Base-by-base conservation (phyloP, 2,888 invertebrate species). In the Anthophora plumipes region DNA sequence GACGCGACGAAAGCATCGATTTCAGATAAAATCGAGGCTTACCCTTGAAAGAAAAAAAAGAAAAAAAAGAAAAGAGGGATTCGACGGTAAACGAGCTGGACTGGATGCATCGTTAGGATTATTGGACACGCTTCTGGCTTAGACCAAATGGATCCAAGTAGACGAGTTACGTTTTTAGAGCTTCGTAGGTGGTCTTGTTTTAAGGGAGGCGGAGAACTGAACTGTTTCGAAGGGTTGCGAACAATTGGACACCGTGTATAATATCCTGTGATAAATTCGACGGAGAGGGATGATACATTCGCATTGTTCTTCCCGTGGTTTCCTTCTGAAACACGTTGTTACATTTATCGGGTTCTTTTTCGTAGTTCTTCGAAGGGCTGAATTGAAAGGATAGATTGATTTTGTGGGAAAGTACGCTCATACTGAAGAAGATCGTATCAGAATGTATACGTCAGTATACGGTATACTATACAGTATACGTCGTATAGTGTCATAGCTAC, bases 1-100 rank as follows among this genome's bases (percentile, higher is more conserved):
- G 59, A 72, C 59, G 86, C 85, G 70, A 69, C 81, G 77, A 79
- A 79, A 85, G 66, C 74, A 78, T 85, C 83, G 78, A 78, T 85
- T 85, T 83, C 70, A 70, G 77, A 85, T 75, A 63, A 78, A 83
- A 79, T 68, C 72, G 67, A 20, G 57, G 60, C 22, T 77, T 52
- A 60, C 55, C 52, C 59, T 54, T 57, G 57, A 59, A 54, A 60
- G 50, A 64, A 73, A 37, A 60, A 60, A 67, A n/a, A n/a, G n/a
- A n/a, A n/a, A n/a, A n/a, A n/a, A n/a, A n/a, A n/a, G n/a, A n/a
- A n/a, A n/a, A n/a, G 50, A 50, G 66, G 68, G 60, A 57, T 60
- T 41, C 46, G 41, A 41, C 60, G 57, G 37, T 61, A 63, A 78
- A 80, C 72, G 78, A 25, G 11, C 67, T 31, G 43, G 60, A 17